Evolutionary conservation across 2,113 vertebrate species (phyloP).

Genomic region (Muntiacus reevesi): DNA sequence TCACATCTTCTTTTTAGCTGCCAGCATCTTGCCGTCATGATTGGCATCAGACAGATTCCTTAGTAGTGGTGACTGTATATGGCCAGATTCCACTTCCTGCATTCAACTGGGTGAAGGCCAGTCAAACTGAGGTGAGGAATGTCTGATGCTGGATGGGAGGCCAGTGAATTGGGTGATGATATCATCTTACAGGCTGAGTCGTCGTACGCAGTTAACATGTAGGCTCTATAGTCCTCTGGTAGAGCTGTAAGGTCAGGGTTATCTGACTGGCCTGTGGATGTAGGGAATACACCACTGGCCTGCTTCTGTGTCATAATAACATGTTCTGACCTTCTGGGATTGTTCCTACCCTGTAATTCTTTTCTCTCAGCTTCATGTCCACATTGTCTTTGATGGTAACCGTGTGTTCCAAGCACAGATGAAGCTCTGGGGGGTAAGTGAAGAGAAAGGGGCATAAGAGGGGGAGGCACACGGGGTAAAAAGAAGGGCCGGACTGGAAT

Average conservation of each 20-base stretch:
- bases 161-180: not conserved
- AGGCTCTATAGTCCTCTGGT: not conserved
- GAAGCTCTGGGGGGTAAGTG: conserved; percentile 95
- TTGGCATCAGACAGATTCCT: conserved; percentile 94
- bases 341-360: conserved; percentile 52
- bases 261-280: not conserved
- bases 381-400: conserved; percentile 89
- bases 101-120: conserved; percentile 87
- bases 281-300: not conserved
- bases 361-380: conserved; percentile 86
- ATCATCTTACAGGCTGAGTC: not conserved
- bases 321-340: not conserved
- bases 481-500: not conserved
- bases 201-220: not conserved
- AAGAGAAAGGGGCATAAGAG: not conserved
- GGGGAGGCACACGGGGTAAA: not conserved
- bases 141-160: not conserved
- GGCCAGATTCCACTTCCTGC: conserved; percentile 89
- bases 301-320: not conserved
- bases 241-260: not conserved
- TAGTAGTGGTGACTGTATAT: conserved; percentile 91
- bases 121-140: conserved; percentile 87
- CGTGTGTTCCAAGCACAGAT: conserved; percentile 91
- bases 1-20: conserved; percentile 84
- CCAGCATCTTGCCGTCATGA: conserved; percentile 91